Evolutionary conservation across 2,797 vertebrate species (phyloP).

Genomic region (Gallinago solitaria): DNA sequence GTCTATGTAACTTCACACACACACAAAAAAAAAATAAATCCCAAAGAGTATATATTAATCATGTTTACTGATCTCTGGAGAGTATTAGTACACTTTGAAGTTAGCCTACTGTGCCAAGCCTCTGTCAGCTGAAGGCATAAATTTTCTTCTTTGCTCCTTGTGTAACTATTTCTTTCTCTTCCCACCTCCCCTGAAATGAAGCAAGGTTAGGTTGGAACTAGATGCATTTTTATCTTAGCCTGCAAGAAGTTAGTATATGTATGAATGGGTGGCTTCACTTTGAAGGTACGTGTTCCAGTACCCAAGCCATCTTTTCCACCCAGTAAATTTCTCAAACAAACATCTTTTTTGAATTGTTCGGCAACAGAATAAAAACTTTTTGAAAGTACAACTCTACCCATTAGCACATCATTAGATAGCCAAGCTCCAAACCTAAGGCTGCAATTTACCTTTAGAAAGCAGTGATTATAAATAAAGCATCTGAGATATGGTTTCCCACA

Average conservation of each 20-base stretch:
- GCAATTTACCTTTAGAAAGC: neutral
- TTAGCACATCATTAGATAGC: neutral
- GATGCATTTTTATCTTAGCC: neutral
- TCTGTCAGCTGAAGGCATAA: conserved; percentile 46
- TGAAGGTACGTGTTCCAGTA: neutral
- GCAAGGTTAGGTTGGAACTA: neutral
- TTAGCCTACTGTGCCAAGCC: conserved; percentile 35
- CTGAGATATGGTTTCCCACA: neutral
- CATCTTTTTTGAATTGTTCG: neutral
- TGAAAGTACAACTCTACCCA: neutral
- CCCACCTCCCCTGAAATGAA: neutral
- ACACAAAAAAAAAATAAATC: neutral
- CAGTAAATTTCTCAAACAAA: neutral
- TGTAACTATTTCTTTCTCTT: conserved; percentile 18
- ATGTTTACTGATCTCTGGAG: conserved; percentile 49
- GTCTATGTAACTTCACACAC: conserved; percentile 41
- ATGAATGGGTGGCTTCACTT: neutral
- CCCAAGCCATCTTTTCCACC: neutral
- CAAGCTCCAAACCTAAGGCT: neutral
- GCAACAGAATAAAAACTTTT: neutral
- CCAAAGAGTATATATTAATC: conserved; percentile 47
- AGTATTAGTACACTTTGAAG: conserved; percentile 60
- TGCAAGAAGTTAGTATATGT: neutral
- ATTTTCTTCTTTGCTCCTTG: conserved; percentile 29
- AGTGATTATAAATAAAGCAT: neutral